Evolutionary conservation across 2,888 invertebrate species (phyloP).

Genomic region (Hermaeophaga mercurialis): DNA sequence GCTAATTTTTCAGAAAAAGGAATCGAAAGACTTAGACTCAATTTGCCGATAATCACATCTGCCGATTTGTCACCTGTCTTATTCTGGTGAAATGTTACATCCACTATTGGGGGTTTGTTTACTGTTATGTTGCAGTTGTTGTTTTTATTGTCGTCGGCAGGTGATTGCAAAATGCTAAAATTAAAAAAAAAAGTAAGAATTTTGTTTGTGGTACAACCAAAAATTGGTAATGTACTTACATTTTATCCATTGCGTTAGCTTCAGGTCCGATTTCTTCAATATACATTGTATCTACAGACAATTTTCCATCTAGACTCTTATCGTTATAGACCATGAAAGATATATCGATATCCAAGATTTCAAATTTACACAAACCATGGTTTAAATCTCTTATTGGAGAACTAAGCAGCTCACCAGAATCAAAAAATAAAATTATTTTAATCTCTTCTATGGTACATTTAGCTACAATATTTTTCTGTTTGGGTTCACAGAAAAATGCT

Average conservation of each 20-base stretch:
- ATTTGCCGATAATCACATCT: slow-evolving; percentile 75
- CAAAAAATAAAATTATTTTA: slow-evolving; percentile 72
- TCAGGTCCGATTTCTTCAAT: slow-evolving; percentile 77
- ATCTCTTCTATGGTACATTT: slow-evolving; percentile 72
- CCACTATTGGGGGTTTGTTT: slow-evolving; percentile 73
- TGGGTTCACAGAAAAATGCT: slow-evolving; percentile 74
- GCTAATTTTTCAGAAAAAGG: slow-evolving; percentile 67
- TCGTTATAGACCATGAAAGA: slow-evolving; percentile 71
- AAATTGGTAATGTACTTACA: slow-evolving; percentile 61
- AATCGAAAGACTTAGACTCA: slow-evolving; percentile 73
- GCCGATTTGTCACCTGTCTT: slow-evolving; percentile 66
- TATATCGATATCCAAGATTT: slow-evolving; percentile 69
- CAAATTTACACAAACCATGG: slow-evolving; percentile 72
- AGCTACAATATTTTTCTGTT: slow-evolving; percentile 65
- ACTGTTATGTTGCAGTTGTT: slow-evolving; percentile 62
- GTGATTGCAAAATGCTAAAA: slow-evolving; percentile 70
- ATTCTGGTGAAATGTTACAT: slow-evolving; percentile 69
- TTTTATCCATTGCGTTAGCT: slow-evolving; percentile 64
- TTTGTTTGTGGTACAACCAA: background rate
- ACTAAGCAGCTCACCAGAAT: slow-evolving; percentile 75
- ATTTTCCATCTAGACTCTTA: slow-evolving; percentile 69
- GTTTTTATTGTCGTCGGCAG: slow-evolving; percentile 63
- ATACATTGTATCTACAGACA: slow-evolving; percentile 70
- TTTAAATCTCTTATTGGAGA: slow-evolving; percentile 75
- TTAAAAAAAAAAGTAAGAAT: background rate